Conservation (phyloP, 2,113 vertebrate genomes). For the Amphiprion percula region DNA sequence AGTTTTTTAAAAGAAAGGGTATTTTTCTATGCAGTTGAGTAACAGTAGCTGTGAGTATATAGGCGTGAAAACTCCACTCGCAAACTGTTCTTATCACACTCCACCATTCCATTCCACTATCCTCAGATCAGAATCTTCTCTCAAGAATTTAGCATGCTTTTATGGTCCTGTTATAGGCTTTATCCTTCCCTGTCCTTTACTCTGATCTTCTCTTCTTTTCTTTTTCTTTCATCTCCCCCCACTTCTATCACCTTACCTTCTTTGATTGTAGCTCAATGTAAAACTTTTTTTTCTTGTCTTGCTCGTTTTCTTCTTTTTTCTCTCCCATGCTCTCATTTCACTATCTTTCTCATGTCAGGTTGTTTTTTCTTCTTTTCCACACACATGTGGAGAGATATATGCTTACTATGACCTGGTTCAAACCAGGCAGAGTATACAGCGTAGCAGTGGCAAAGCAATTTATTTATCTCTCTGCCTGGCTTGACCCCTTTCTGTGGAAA, state of each 20-base stretch:
- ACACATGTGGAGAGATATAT: slow-evolving; percentile 32
- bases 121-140: slow-evolving; percentile 60
- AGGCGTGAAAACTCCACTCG: slow-evolving; percentile 33
- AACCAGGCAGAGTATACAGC: slow-evolving; percentile 58
- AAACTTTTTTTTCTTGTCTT: background rate
- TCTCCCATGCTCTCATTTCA: slow-evolving; percentile 7
- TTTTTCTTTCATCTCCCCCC: slow-evolving; percentile 28
- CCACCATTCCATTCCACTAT: slow-evolving; percentile 40
- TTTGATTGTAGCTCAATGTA: slow-evolving; percentile 30
- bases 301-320: background rate
- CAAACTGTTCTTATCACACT: slow-evolving; percentile 44
- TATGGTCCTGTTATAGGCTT: slow-evolving; percentile 52
- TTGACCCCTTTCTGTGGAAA: slow-evolving; percentile 72
- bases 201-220: slow-evolving; percentile 35
- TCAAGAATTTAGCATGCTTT: slow-evolving; percentile 57
- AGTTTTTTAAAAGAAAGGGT: too few species aligned
- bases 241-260: slow-evolving; percentile 18
- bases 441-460: slow-evolving; percentile 68
- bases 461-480: slow-evolving; percentile 74
- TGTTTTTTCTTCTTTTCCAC: background rate
- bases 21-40: slow-evolving; percentile 13
- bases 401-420: slow-evolving; percentile 59
- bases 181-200: slow-evolving; percentile 24
- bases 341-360: slow-evolving; percentile 4
- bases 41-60: slow-evolving; percentile 14